Conservation (phyloP, 2,888 invertebrate genomes). For the Agrilus biguttatus region DNA sequence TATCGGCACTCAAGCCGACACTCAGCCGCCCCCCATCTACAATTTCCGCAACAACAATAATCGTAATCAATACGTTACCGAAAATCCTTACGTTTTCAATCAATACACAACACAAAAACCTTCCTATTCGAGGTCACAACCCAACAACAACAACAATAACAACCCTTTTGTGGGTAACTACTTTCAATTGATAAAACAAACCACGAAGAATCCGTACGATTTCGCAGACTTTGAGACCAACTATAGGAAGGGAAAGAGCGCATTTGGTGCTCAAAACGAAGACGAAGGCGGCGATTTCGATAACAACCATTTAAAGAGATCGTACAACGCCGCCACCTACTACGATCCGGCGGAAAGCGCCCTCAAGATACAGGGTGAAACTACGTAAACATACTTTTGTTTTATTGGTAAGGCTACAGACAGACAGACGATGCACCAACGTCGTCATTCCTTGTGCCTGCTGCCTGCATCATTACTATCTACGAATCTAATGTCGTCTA, state of each 20-base stretch:
- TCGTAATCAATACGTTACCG: neutral
- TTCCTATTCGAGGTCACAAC: slow-evolving; percentile 3
- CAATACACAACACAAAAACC: slow-evolving; percentile 13
- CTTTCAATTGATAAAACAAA: slow-evolving; percentile 30
- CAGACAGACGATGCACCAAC: too few species aligned
- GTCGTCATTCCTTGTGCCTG: too few species aligned
- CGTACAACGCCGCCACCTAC: slow-evolving; percentile 34
- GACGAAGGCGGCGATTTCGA: slow-evolving; percentile 18
- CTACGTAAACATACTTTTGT: too few species aligned
- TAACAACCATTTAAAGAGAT: slow-evolving; percentile 32
- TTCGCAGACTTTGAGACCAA: slow-evolving; percentile 31
- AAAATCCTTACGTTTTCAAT: slow-evolving; percentile 2
- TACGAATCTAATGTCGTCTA: too few species aligned
- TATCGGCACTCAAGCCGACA: too few species aligned
- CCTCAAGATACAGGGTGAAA: neutral
- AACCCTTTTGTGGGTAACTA: slow-evolving; percentile 38
- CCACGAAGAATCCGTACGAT: slow-evolving; percentile 41
- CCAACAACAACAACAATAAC: slow-evolving; percentile 39
- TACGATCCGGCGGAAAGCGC: slow-evolving; percentile 9
- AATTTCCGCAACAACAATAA: neutral
- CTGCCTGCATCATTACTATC: too few species aligned
- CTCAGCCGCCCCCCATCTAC: neutral
- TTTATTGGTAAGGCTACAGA: too few species aligned
- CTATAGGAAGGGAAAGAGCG: slow-evolving; percentile 17
- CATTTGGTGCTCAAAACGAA: slow-evolving; percentile 14